These are phyloP conservation scores for Chaetops frenatus DNA, from an alignment of 2,113 vertebrate species.

Conservation along the genomic window DNA sequence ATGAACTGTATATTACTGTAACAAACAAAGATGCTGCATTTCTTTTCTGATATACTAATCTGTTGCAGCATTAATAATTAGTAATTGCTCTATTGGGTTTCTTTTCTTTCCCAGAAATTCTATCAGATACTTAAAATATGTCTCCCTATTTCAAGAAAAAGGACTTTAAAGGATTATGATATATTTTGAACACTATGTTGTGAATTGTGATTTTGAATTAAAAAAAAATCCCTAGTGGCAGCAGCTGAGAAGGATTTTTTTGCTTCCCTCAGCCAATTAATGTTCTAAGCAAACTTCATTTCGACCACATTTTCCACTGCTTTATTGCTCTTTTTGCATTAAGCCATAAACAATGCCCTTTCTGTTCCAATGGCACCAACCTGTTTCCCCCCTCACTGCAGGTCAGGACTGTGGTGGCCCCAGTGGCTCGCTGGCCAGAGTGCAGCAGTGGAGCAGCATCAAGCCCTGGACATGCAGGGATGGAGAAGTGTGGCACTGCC, in stretches of 20 bases:
- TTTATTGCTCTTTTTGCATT: neutral
- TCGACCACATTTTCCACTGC: neutral
- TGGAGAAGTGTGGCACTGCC: fast-evolving
- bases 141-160: neutral
- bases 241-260: neutral
- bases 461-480: neutral
- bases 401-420: neutral
- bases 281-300: neutral
- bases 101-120: neutral
- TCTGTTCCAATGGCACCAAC: fast-evolving
- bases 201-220: neutral
- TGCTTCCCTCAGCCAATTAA: neutral
- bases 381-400: neutral
- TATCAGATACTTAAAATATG: neutral
- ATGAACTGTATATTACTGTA: neutral
- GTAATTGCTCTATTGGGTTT: neutral
- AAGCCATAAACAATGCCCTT: neutral
- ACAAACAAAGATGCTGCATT: neutral
- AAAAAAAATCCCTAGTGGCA: neutral
- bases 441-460: neutral
- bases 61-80: neutral
- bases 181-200: neutral
- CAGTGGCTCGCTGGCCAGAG: neutral
- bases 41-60: neutral
- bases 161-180: neutral